Percentiles rank a stretch among this genome's conserved stretches.
Evolutionary conservation across 1,140 invertebrate genomes (phyloP).

Genomic region (Tyrophagus putrescentiae): DNA sequence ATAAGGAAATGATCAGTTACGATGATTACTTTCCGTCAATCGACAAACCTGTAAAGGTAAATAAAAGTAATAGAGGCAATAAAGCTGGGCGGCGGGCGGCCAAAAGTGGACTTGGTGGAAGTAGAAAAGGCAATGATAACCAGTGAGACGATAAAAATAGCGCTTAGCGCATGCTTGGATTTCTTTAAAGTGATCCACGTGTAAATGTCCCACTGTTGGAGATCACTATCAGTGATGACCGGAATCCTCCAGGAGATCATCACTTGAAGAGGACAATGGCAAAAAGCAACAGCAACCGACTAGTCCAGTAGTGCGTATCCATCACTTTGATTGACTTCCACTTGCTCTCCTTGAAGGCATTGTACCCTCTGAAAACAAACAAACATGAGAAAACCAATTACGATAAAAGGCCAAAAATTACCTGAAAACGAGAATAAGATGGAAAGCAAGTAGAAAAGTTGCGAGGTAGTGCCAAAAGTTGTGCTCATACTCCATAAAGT

Average conservation of each 20-base stretch:
- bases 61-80: conserved; percentile 17
- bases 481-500: conserved; percentile 23
- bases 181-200: background rate
- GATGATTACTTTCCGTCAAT: background rate
- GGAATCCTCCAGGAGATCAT: background rate
- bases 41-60: conserved; percentile 19
- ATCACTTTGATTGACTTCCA: background rate
- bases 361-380: background rate
- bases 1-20: conserved; percentile 5
- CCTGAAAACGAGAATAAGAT: background rate
- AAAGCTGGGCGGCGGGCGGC: conserved; percentile 17
- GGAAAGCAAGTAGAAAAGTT: background rate
- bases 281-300: background rate
- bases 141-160: background rate
- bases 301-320: background rate
- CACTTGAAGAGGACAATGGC: background rate
- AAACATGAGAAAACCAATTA: background rate
- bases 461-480: conserved; percentile 19
- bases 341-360: background rate
- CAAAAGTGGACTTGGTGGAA: background rate
- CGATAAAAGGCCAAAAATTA: background rate
- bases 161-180: background rate
- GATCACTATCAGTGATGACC: background rate
- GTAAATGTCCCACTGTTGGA: background rate
- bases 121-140: background rate